Base-by-base conservation (phyloP, 2,888 invertebrate species). In the Syrista parreyssii region DNA sequence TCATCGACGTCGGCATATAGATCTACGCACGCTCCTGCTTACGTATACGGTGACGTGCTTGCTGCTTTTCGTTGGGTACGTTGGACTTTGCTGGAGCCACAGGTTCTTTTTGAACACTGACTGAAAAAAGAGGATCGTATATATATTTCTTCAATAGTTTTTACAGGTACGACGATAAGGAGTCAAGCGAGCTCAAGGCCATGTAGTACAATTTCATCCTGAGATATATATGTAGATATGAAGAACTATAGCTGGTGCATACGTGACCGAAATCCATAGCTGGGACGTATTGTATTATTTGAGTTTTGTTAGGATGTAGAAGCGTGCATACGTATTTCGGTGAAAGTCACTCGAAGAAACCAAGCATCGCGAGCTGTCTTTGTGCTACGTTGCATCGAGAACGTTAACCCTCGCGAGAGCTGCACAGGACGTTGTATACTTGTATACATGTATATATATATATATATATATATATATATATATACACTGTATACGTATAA, bases 311-410 rank as follows among this genome's bases (percentile, higher is more conserved):
- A 31, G 71, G 12, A 33, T 1, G 32, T 33, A 32, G 31, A 33
- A 71, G 32, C 32, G 71, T 71, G 71, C 32, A 71, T 55, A 55
- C 31, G 71, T 31, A 71, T 71, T 71, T 71, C 31, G 71, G 71
- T 71, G 71, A 33, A 71, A 71, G 71, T 55, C 55, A 55, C 55
- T 55, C 55, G 55, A 55, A 55, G 55, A 55, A 55, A 55, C 55
- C 55, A 55, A 15, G 55, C 55, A 55, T 55, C 55, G 55, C 55
- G 55, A 55, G 55, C 23, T 55, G 55, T 55, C 55, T 55, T 55
- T 55, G 55, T 55, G 23, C 55, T 55, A 55, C 55, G 55, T 55
- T 55, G 55, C 55, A 55, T 55, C 9, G 23, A 55, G 55, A 55
- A 55, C 55, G 55, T 55, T 55, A 55, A 55, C 55, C 55, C 55